These are phyloP conservation scores for Cheiracanthium punctorium DNA, from an alignment of 2,888 invertebrate genomes.

Conservation along the genomic window DNA sequence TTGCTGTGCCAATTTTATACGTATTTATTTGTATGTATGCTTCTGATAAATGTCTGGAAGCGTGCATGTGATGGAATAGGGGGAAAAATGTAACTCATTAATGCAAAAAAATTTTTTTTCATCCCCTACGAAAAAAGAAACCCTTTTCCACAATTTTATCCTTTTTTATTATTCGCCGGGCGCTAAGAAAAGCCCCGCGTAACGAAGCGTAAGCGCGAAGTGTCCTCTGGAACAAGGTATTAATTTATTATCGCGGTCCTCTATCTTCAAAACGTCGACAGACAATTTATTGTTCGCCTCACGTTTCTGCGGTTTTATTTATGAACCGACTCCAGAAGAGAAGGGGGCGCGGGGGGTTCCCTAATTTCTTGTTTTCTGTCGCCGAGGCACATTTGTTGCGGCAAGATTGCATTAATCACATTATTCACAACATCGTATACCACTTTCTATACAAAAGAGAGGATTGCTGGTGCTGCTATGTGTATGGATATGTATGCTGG, in stretches of 20 bases:
- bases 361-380: conserved; percentile 70
- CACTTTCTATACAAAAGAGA: conserved; percentile 67
- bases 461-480: conserved; percentile 25
- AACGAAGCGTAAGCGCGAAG: conserved; percentile 64
- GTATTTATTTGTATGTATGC: too few relatives aligned
- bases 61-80: too few relatives aligned
- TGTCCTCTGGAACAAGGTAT: conserved; percentile 68
- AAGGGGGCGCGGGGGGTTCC: conserved; percentile 32
- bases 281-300: conserved; percentile 69
- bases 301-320: conserved; percentile 69
- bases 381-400: conserved; percentile 67
- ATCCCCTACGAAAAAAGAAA: conserved; percentile 35
- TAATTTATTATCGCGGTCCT: conserved; percentile 68
- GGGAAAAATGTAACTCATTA: conserved; percentile 32
- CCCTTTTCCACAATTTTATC: conserved; percentile 21
- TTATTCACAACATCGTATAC: conserved; percentile 69
- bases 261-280: conserved; percentile 65
- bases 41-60: too few relatives aligned
- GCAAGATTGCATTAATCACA: conserved; percentile 69
- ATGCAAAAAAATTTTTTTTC: conserved; percentile 43
- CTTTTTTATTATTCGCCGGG: conserved; percentile 19
- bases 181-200: conserved; percentile 53
- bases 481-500: conserved; percentile 8
- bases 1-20: too few relatives aligned
- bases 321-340: conserved; percentile 46